phyloP scores from a whole-genome alignment of 2,797 vertebrate species.

The Danio choprae region DNA sequence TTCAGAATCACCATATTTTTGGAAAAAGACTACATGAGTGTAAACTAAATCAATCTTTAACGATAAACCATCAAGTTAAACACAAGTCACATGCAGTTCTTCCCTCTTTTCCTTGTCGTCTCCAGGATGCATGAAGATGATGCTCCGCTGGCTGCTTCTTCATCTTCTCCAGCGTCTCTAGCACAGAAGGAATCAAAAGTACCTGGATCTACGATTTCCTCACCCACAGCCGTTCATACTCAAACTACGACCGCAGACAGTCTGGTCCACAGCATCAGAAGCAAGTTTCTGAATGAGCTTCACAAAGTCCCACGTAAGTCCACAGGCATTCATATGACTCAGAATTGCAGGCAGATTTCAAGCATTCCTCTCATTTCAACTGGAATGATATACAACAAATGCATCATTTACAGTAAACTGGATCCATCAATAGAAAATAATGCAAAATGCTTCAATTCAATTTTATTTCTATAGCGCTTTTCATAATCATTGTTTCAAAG shows the following conservation, averaged over 20 bases:
- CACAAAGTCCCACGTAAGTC: constrained; percentile 72
- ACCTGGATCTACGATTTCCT: constrained; percentile 11
- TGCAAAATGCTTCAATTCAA: no score
- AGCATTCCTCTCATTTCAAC: no score
- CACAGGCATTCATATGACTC: no score
- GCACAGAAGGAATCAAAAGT: constrained; percentile 25
- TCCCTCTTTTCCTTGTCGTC: not conserved
- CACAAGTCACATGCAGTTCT: not conserved
- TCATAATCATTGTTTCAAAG: no score
- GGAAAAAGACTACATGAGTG: no score
- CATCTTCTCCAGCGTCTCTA: constrained; percentile 23
- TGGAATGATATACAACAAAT: no score
- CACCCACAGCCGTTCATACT: constrained; percentile 26
- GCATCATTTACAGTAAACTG: no score
- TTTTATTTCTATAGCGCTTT: no score
- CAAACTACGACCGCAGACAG: constrained; percentile 28
- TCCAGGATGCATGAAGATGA: constrained; percentile 44
- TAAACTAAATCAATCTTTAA: no score
- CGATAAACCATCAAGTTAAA: not conserved
- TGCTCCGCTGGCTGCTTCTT: constrained; percentile 24
- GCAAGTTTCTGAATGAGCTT: constrained; percentile 75
- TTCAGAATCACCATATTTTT: no score
- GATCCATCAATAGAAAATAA: no score
- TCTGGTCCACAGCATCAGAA: constrained; percentile 40
- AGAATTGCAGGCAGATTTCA: no score